Conservation (phyloP, 2,797 vertebrate species). For the Emydoidea blandingii region DNA sequence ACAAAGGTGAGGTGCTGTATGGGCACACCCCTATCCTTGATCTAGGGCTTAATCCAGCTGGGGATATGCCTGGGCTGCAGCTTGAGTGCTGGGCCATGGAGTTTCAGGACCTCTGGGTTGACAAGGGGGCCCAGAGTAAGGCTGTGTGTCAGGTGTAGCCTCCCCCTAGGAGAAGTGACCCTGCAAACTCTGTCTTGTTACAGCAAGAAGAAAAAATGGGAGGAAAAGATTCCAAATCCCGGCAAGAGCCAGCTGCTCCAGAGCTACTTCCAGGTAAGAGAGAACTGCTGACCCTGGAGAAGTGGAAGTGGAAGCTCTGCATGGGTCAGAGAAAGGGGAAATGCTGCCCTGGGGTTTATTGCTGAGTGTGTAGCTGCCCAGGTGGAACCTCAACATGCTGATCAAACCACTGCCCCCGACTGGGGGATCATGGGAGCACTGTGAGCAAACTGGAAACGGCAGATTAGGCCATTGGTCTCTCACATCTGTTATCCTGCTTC, state of each 20-base stretch:
- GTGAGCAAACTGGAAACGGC: no score
- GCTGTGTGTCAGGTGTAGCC: rapidly evolving
- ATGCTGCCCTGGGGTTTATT: not conserved
- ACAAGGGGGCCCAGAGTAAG: rapidly evolving
- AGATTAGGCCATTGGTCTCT: no score
- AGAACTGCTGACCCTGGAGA: not conserved
- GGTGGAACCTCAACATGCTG: no score
- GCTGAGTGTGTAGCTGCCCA: not conserved
- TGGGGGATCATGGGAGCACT: no score
- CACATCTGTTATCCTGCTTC: no score
- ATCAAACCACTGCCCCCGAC: no score
- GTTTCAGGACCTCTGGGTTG: not conserved
- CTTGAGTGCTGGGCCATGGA: not conserved
- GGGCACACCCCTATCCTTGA: not conserved
- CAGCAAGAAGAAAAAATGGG: slow-evolving; percentile 79
- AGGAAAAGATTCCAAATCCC: slow-evolving; percentile 80
- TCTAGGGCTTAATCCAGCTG: not conserved
- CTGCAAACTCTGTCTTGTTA: not conserved
- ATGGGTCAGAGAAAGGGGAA: not conserved
- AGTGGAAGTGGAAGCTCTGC: not conserved
- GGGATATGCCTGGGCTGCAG: not conserved
- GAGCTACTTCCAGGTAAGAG: slow-evolving; percentile 71
- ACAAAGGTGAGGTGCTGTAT: not conserved
- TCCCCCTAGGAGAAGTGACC: rapidly evolving
- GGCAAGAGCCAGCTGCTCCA: slow-evolving; percentile 76